Percentiles rank a stretch among this genome's conserved stretches.
Conservation (phyloP, 2,888 invertebrate species). For the Tortricodes alternella region DNA sequence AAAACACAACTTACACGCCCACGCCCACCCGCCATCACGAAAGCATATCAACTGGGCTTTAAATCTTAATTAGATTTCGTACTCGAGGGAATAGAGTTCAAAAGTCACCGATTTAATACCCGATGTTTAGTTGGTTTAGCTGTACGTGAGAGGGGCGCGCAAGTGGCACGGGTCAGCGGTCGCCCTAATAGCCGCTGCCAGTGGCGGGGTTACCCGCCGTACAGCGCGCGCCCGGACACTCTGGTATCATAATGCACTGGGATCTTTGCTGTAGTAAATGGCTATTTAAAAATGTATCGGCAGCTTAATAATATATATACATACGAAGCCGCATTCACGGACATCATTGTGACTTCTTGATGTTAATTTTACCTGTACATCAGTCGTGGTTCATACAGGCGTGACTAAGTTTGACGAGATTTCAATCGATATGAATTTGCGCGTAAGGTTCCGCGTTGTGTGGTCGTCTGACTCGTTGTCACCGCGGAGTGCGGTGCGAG, state of each 20-base stretch:
- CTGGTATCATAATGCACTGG: conserved; percentile 16
- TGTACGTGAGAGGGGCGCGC: conserved; percentile 52
- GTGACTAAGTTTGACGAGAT: not conserved
- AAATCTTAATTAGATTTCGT: conserved; percentile 50
- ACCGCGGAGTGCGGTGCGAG: conserved; percentile 33
- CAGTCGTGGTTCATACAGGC: not conserved
- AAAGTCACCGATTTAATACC: conserved; percentile 62
- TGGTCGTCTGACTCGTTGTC: not conserved
- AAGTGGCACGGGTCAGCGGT: conserved; percentile 64
- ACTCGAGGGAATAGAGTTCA: conserved; percentile 47
- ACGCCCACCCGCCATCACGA: conserved; percentile 39
- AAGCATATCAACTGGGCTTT: conserved; percentile 40
- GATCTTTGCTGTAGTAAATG: conserved; percentile 7
- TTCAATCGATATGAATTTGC: conserved; percentile 6
- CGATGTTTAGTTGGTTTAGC: conserved; percentile 46
- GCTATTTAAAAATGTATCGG: conserved; percentile 6
- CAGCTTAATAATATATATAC: not conserved
- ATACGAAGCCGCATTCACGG: not conserved
- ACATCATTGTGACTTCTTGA: too few relatives aligned
- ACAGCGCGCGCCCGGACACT: conserved; percentile 9
- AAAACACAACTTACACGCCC: conserved; percentile 41
- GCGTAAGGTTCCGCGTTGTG: conserved; percentile 1
- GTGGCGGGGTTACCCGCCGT: conserved; percentile 33
- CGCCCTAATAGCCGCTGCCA: conserved; percentile 61
- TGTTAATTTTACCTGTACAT: not conserved